Conservation (phyloP, 2,113 vertebrate genomes). For the Anas platyrhynchos region DNA sequence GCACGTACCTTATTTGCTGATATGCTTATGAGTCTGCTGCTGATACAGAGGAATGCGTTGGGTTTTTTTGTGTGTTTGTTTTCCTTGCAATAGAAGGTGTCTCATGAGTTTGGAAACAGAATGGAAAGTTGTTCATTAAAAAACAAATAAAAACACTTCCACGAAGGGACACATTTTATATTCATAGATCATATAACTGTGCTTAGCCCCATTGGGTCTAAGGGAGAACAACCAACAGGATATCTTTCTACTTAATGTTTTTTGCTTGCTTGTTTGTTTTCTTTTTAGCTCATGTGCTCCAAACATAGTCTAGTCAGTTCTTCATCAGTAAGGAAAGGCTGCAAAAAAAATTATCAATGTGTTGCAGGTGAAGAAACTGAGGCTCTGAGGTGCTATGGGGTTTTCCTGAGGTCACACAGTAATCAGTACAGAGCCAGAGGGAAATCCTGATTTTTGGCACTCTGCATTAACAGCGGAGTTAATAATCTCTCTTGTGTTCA, state of each 20-base stretch:
- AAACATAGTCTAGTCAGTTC: background rate
- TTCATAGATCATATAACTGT: background rate
- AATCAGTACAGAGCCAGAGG: conserved; percentile 16
- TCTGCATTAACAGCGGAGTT: conserved; percentile 11
- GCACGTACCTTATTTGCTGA: conserved; percentile 19
- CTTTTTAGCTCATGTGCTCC: background rate
- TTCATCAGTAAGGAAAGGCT: background rate
- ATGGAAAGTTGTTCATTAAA: background rate
- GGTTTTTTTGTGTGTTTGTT: background rate
- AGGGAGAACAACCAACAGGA: background rate
- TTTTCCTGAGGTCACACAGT: conserved; percentile 22
- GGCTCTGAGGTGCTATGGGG: background rate
- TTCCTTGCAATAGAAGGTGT: background rate
- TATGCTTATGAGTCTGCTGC: background rate
- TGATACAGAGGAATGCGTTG: background rate
- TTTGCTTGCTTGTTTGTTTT: background rate
- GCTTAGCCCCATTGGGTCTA: background rate
- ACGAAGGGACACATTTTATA: background rate
- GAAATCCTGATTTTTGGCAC: conserved; percentile 28
- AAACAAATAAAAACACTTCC: background rate
- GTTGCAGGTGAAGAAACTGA: conserved; percentile 39
- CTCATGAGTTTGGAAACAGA: background rate
- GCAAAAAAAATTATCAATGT: background rate
- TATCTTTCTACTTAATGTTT: background rate
- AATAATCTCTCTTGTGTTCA: conserved; percentile 17